Evolutionary conservation across 2,797 vertebrate genomes (phyloP).

Genomic region (Aphelocoma californica): DNA sequence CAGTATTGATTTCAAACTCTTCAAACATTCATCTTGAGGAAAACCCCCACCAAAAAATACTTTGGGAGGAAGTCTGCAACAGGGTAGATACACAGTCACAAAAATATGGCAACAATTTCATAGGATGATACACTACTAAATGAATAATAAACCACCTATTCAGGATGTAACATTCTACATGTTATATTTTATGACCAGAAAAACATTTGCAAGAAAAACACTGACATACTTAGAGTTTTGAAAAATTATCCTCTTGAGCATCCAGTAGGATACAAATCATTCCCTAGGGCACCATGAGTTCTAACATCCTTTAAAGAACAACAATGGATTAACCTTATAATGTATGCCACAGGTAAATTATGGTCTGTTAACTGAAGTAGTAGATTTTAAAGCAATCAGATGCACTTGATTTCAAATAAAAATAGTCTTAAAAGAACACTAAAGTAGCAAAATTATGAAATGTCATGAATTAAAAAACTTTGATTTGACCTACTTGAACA

Average conservation of each 20-base stretch:
- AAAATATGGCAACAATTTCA: neutral
- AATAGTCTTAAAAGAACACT: neutral
- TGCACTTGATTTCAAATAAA: neutral
- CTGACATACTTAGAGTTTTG: neutral
- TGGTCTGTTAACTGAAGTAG: neutral
- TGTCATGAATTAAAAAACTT: neutral
- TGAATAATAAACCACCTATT: neutral
- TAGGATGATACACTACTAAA: neutral
- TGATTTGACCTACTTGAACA: neutral
- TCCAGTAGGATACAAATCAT: neutral
- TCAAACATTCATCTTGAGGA: neutral
- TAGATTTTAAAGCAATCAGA: neutral
- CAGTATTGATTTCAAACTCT: conserved; percentile 35
- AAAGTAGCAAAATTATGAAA: neutral
- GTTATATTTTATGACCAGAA: neutral
- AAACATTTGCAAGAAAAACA: conserved; percentile 5
- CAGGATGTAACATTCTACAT: neutral
- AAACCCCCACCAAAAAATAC: conserved; percentile 16
- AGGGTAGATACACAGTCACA: neutral
- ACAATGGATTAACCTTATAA: neutral
- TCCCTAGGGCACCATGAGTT: neutral
- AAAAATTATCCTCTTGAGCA: neutral
- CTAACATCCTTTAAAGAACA: neutral
- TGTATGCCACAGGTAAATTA: neutral
- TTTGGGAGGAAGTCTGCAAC: neutral